These are phyloP conservation scores for Hypotaenidia okinawae DNA, from an alignment of 2,797 vertebrate genomes.

Conservation along the genomic window DNA sequence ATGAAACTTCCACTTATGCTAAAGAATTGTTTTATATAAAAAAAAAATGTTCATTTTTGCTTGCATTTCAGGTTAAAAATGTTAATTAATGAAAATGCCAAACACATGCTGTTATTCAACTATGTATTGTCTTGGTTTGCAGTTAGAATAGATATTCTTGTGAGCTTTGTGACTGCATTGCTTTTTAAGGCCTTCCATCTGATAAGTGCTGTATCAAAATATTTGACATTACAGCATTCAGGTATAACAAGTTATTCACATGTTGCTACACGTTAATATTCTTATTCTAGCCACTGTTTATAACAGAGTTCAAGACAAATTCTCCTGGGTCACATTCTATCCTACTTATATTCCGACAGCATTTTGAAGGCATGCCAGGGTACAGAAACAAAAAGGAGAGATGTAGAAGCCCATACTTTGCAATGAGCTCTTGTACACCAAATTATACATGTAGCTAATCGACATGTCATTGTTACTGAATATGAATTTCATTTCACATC, in stretches of 20 bases:
- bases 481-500: neutral
- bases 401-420: neutral
- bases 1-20: neutral
- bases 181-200: constrained; percentile 71
- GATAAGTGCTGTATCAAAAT: constrained; percentile 79
- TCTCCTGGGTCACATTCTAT: neutral
- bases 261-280: neutral
- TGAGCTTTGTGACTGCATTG: constrained; percentile 76
- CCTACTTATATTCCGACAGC: neutral
- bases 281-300: neutral
- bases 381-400: neutral
- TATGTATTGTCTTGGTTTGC: constrained; percentile 83
- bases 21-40: neutral
- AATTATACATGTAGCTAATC: neutral
- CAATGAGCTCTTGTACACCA: neutral
- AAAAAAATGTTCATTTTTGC: neutral
- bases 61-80: constrained; percentile 78
- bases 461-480: neutral
- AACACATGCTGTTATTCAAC: constrained; percentile 80
- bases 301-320: neutral
- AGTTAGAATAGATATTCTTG: constrained; percentile 79
- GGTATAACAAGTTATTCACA: constrained; percentile 59
- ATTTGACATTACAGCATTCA: constrained; percentile 84
- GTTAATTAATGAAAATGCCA: constrained; percentile 80
- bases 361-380: neutral